phyloP scores from a whole-genome alignment of 2,888 invertebrate species.

The Perizoma flavofasciatum region DNA sequence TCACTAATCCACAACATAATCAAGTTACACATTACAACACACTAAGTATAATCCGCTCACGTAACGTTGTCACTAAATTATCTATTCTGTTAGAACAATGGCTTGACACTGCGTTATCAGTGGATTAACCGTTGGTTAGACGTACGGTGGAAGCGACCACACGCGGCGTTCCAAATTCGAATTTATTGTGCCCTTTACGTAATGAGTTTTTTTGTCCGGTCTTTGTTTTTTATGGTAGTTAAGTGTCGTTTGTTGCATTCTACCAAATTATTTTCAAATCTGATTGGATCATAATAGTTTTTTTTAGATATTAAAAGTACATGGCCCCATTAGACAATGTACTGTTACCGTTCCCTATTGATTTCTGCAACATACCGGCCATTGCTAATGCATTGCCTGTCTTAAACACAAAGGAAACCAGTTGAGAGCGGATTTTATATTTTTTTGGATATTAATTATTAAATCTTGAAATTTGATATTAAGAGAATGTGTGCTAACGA shows the following conservation, averaged over 20 bases:
- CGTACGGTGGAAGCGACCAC: constrained; percentile 52
- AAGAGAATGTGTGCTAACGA: too few relatives aligned
- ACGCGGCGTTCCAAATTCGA: constrained; percentile 51
- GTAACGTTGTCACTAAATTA: constrained; percentile 53
- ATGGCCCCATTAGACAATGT: too few relatives aligned
- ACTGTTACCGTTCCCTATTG: too few relatives aligned
- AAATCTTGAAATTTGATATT: too few relatives aligned
- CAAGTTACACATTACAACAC: constrained; percentile 24
- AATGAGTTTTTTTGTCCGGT: constrained; percentile 22
- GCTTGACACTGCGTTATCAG: constrained; percentile 45
- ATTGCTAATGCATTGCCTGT: too few relatives aligned
- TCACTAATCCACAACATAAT: constrained; percentile 18
- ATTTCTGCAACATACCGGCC: too few relatives aligned
- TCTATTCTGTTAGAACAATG: constrained; percentile 63
- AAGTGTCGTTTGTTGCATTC: not conserved
- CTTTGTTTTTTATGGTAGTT: not conserved
- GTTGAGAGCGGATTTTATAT: too few relatives aligned
- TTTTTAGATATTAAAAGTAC: too few relatives aligned
- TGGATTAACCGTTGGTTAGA: constrained; percentile 50
- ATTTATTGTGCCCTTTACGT: constrained; percentile 36
- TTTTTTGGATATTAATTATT: too few relatives aligned
- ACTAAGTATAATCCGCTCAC: constrained; percentile 43
- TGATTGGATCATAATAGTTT: too few relatives aligned
- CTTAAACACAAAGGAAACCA: too few relatives aligned
- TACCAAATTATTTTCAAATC: not conserved